Base-by-base conservation (phyloP, 2,797 vertebrate species). In the Anomalospiza imberbis region DNA sequence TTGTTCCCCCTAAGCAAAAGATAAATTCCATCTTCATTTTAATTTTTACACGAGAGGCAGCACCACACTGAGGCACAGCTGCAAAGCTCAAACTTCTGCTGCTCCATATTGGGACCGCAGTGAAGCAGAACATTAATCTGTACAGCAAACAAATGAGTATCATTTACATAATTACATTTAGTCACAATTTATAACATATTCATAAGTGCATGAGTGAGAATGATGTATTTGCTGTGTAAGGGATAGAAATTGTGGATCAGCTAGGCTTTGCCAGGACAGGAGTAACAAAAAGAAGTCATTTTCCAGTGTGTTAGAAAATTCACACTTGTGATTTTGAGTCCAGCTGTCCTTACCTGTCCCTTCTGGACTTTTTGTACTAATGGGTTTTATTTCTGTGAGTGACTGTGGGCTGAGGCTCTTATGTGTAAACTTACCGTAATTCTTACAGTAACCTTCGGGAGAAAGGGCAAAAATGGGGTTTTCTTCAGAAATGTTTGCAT, bases 141-240 rank as follows among this genome's bases (percentile, higher is more conserved):
- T 95, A 91, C 42, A 78, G 91, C 90, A 96, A 97, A 96, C 93
- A 97, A 97, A 96, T 94, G 80, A 95, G 95, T 95, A 91, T 94
- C 75, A 95, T 97, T 97, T 96, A 86, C 96, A 97, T 97, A 97
- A 97, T 97, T 94, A 88, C 91, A 91, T 96, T 95, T 97, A 95
- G 91, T 91, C 89, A 93, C 75, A 90, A 96, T 60, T 96, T 95
- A 89, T 95, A 95, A 95, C 70, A 32, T 88, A 95, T 96, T 97
- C 93, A 96, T 96, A 95, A 95, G 87, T 1, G 4, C 89, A 90
- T 90, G 91, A 95, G 83, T 75, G 86, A 93, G 85, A 90, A 95
- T 80, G 83, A 91, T 96, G 71, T 63, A 83, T 95, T 95, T 90
- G 25, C 70, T 68, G 20, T 54, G 53, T 73, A 87, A 94, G 71